Base-by-base conservation (phyloP, 1,140 invertebrate genomes). In the Caenorhabditis tropicalis region DNA sequence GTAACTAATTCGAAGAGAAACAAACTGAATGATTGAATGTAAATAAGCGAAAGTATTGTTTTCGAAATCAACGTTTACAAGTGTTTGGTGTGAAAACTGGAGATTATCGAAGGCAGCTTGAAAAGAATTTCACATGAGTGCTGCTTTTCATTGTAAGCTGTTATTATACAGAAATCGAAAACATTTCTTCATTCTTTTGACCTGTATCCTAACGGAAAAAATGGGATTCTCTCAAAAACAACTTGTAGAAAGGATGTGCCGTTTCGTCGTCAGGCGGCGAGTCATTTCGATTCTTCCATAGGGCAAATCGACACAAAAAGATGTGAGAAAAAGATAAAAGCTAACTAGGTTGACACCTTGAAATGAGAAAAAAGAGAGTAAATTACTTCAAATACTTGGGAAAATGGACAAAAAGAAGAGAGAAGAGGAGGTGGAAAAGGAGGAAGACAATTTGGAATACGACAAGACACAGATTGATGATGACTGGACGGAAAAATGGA, bases 341-440 rank as follows among this genome's bases (percentile, higher is more conserved):
- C 27, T 74, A 74, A 74, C 65, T 74, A 46, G 65, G 65, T 43
- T 74, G 65, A 74, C 65, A 74, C 65, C 65, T 74, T 19, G 15
- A n/a, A 51, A n/a, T 15, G 6, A 51, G n/a, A n/a, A 27, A n/a
- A 56, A 27, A 56, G 7, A 27, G n/a, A 74, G 65, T 74, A 74
- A 33, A 74, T 74, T 43, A 74, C 65, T 74, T 51, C 48, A 51
- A 51, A 51, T n/a, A 51, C 15, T 43, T 56, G 65, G 65, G 65
- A 74, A 74, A 74, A 74, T 74, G 65, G 36, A 46, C n/a, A 31
- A 6, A 12, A 74, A 12, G n/a, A 10, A 74, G 36, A 65, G 27
- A 9, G 10, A 10, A 27, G 53, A 58, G 27, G 12, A 58, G n/a
- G 10, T 58, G n/a, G 29, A 74, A 74, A 46, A 56, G 24, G 21